A percentile compares a stretch with the other conserved stretches of the same genome.
These are phyloP conservation scores for Lutraria lutraria DNA, from an alignment of 2,888 invertebrate genomes.

Conservation along the genomic window DNA sequence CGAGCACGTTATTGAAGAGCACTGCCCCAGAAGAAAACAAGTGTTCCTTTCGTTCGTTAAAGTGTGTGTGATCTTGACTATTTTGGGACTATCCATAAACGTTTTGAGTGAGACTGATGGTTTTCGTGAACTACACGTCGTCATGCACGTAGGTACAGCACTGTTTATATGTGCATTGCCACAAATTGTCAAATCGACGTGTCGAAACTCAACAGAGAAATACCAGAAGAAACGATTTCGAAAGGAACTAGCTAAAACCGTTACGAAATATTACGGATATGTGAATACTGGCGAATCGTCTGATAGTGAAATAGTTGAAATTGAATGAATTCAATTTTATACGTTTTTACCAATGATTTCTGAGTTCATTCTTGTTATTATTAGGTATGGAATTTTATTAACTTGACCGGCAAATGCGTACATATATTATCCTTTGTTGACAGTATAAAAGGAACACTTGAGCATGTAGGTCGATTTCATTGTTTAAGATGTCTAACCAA, in stretches of 20 bases:
- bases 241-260: constrained; percentile 22
- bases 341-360: too few species aligned
- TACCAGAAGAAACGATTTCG: constrained; percentile 21
- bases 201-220: constrained; percentile 22
- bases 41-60: constrained; percentile 65
- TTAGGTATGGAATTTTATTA: too few species aligned
- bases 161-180: constrained; percentile 70
- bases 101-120: constrained; percentile 63
- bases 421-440: too few species aligned
- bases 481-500: too few species aligned
- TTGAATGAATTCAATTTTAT: neutral
- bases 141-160: constrained; percentile 70
- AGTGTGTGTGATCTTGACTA: constrained; percentile 52
- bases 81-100: constrained; percentile 60
- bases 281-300: neutral
- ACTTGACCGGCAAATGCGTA: too few species aligned
- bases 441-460: too few species aligned
- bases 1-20: constrained; percentile 61
- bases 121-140: constrained; percentile 61
- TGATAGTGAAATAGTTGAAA: neutral
- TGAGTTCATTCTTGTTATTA: too few species aligned
- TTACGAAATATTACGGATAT: constrained; percentile 25
- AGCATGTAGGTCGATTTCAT: too few species aligned
- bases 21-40: constrained; percentile 64
- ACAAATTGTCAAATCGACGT: constrained; percentile 62